Evolutionary conservation across 2,888 invertebrate species (phyloP).

Genomic region (Julus scanicus): DNA sequence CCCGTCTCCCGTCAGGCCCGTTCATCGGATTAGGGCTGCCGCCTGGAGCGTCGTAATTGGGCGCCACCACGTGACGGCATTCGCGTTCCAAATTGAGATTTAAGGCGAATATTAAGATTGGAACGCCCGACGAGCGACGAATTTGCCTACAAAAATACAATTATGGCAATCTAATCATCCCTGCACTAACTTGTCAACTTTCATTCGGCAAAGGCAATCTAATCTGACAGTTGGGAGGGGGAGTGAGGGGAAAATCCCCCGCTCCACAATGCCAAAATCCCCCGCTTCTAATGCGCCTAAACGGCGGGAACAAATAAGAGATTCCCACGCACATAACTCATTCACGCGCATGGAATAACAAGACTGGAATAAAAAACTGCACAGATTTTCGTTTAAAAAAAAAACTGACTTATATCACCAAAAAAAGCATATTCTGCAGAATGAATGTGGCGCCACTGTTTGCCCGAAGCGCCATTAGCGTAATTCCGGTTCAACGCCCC

Average conservation of each 20-base stretch:
- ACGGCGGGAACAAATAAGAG: background rate
- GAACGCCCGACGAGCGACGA: conserved; percentile 37
- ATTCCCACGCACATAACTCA: background rate
- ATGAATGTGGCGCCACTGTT: background rate
- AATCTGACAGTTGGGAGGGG: conserved; percentile 40
- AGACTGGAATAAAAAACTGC: background rate
- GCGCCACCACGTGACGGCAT: conserved; percentile 40
- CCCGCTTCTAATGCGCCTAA: conserved; percentile 4
- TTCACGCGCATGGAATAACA: background rate
- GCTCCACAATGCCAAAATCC: background rate
- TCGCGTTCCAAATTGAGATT: conserved; percentile 31
- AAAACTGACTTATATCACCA: background rate
- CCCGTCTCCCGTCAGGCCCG: background rate
- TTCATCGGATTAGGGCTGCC: background rate
- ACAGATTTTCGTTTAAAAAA: background rate
- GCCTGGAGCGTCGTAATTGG: conserved; percentile 30
- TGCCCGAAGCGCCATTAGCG: background rate
- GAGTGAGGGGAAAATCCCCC: background rate
- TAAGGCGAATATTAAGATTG: conserved; percentile 24
- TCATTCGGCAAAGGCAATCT: conserved; percentile 44
- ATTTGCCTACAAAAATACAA: conserved; percentile 47
- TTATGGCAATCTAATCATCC: conserved; percentile 54
- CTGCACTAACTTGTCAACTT: conserved; percentile 53
- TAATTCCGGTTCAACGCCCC: too few species aligned
- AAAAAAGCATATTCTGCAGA: background rate